Evolutionary conservation across 2,888 invertebrate genomes (phyloP).

Genomic region (Sminthurinus aureus): DNA sequence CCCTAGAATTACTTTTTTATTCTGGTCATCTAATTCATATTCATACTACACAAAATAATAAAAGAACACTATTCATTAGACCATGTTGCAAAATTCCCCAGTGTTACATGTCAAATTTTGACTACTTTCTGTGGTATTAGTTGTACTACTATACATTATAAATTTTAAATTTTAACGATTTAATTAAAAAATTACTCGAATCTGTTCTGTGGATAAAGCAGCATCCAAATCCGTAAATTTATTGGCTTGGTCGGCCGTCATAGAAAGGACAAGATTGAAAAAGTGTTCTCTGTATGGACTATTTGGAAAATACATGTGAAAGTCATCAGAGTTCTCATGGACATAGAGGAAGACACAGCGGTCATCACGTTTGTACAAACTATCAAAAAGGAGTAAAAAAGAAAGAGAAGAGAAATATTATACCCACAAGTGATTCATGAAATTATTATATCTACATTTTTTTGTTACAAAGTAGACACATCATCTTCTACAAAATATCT

Average conservation of each 20-base stretch:
- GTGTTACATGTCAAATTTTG: too few relatives aligned
- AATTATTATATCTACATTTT: too few relatives aligned
- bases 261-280: slow-evolving; percentile 82
- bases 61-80: too few relatives aligned
- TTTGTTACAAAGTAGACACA: too few relatives aligned
- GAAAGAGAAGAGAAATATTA: neutral
- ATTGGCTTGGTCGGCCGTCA: slow-evolving; percentile 87
- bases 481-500: too few relatives aligned
- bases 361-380: slow-evolving; percentile 94
- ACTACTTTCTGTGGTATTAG: too few relatives aligned
- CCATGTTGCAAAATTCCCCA: too few relatives aligned
- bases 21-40: slow-evolving; percentile 92
- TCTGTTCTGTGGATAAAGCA: slow-evolving; percentile 75
- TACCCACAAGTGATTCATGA: neutral
- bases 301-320: slow-evolving; percentile 97
- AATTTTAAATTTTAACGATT: neutral
- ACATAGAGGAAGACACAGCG: slow-evolving; percentile 96
- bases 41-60: slow-evolving; percentile 73
- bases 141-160: too few relatives aligned
- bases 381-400: slow-evolving; percentile 62
- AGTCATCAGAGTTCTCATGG: slow-evolving; percentile 97
- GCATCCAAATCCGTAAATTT: slow-evolving; percentile 79
- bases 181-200: slow-evolving; percentile 68
- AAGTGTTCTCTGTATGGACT: slow-evolving; percentile 82
- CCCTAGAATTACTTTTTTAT: slow-evolving; percentile 84